Conservation (phyloP, 2,888 invertebrate species). For the Drosophila hawaiiensis region DNA sequence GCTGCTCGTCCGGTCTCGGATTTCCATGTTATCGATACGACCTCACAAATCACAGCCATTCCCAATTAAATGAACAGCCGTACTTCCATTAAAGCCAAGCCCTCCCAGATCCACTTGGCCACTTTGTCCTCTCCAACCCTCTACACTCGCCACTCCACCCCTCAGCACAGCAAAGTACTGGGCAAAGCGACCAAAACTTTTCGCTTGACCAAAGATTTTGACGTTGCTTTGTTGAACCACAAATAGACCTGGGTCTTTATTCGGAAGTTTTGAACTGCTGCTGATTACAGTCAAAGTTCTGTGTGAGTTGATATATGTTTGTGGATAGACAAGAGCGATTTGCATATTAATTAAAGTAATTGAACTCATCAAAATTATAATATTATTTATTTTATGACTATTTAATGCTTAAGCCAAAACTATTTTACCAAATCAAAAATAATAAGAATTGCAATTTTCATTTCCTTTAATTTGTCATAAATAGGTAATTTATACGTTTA, state of each 20-base stretch:
- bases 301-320: not conserved
- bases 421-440: not conserved
- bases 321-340: not conserved
- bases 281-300: constrained; percentile 2
- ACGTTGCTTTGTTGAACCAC: constrained; percentile 54
- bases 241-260: constrained; percentile 36
- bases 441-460: not conserved
- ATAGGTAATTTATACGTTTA: not conserved
- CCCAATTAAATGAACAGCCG: constrained; percentile 73
- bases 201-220: constrained; percentile 56
- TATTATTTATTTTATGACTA: not conserved
- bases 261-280: constrained; percentile 9
- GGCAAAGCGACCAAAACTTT: constrained; percentile 55
- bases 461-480: not conserved
- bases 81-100: constrained; percentile 67
- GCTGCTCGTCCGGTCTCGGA: not conserved
- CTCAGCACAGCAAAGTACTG: constrained; percentile 1
- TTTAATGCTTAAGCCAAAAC: not conserved
- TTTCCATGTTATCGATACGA: constrained; percentile 65
- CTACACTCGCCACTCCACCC: not conserved
- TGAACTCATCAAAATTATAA: not conserved
- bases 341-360: not conserved
- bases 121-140: too few species aligned
- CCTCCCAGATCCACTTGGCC: constrained; percentile 12
- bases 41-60: constrained; percentile 70